Conservation (phyloP, 1,140 invertebrate genomes). For the Temnothorax curvispinosus region DNA sequence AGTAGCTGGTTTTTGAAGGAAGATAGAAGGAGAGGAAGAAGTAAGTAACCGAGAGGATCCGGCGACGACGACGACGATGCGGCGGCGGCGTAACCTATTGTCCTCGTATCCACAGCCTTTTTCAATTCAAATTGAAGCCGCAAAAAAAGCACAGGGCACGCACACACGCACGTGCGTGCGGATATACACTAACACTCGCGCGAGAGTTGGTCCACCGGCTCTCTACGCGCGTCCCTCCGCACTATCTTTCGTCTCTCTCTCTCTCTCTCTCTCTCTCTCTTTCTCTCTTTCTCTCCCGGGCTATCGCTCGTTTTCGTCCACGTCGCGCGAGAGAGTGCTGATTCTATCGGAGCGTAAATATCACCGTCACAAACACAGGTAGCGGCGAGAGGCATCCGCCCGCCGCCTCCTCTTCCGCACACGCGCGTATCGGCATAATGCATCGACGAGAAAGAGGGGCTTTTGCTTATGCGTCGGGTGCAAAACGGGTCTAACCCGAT, state of each 20-base stretch:
- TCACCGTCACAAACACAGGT: slow-evolving; percentile 79
- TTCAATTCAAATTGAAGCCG: slow-evolving; percentile 84
- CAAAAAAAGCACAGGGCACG: slow-evolving; percentile 81
- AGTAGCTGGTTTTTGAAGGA: slow-evolving; percentile 58
- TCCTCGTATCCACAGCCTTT: slow-evolving; percentile 84
- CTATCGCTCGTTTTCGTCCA: slow-evolving; percentile 76
- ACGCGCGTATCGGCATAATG: slow-evolving; percentile 31
- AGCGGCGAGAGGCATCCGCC: slow-evolving; percentile 46
- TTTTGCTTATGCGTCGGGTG: slow-evolving; percentile 15
- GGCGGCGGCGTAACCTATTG: slow-evolving; percentile 81
- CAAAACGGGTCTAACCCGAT: slow-evolving; percentile 15
- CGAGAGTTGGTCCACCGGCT: slow-evolving; percentile 73
- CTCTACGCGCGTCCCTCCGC: slow-evolving; percentile 44
- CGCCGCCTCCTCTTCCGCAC: slow-evolving; percentile 18
- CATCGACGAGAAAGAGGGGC: slow-evolving; percentile 15
- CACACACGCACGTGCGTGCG: slow-evolving; percentile 63
- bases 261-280: slow-evolving; percentile 13
- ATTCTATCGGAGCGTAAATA: slow-evolving; percentile 85
- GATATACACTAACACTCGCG: slow-evolving; percentile 68
- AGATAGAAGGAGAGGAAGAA: slow-evolving; percentile 50
- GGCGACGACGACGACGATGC: slow-evolving; percentile 57
- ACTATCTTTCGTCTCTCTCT: background rate
- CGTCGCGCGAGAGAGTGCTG: slow-evolving; percentile 79
- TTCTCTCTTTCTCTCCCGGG: slow-evolving; percentile 57
- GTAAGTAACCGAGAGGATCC: slow-evolving; percentile 74